Base-by-base conservation (phyloP, 1,140 invertebrate species). In the Drusus annulatus region DNA sequence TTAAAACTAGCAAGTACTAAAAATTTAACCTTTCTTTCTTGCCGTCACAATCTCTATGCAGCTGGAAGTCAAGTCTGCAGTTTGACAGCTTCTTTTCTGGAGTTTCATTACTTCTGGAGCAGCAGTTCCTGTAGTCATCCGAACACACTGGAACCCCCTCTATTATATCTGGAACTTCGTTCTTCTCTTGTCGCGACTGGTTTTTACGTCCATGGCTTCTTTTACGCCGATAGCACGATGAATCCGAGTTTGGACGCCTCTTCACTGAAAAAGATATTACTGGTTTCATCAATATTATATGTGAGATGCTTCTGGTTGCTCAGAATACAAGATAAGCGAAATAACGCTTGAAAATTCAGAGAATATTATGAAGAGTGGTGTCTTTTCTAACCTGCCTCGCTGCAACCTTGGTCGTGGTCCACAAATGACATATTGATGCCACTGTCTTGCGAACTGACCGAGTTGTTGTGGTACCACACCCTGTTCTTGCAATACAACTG, bases 401-500 rank as follows among this genome's bases (percentile, higher is more conserved):
- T 31, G 88, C 71, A 75, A 19, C 23, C 51, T 63, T 87, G 87
- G 62, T 94, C 93, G n/a, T 91, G 92, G 82, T 95, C 93, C 69
- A 93, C 91, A 86, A 94, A 94, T 10, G 91, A 93, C 84, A 94
- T 87, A 85, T 94, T 94, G 56, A 95, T 95, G 1, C 94, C 94
- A 83, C 94, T 94, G 84, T 95, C 94, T 85, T 94, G 94, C 0
- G 94, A 95, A 83, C 93, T 94, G 51, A 93, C 90, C 58, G 92
- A 92, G 74, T 92, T 91, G 77, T 93, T 91, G 81, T 92, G 89
- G 76, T 92, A 92, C 86, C 92, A 92, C 54, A 92, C 92, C 84
- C 91, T 92, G 10, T 90, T 90, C 79, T 86, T 87, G 82, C 87
- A 89, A 62, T 89, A 87, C 54, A 84, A 51, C 71, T 54, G 79